A percentile compares a stretch with the other conserved stretches of the same genome.
phyloP scores from a whole-genome alignment of 1,140 invertebrate species.

The Asbolus verrucosus region DNA sequence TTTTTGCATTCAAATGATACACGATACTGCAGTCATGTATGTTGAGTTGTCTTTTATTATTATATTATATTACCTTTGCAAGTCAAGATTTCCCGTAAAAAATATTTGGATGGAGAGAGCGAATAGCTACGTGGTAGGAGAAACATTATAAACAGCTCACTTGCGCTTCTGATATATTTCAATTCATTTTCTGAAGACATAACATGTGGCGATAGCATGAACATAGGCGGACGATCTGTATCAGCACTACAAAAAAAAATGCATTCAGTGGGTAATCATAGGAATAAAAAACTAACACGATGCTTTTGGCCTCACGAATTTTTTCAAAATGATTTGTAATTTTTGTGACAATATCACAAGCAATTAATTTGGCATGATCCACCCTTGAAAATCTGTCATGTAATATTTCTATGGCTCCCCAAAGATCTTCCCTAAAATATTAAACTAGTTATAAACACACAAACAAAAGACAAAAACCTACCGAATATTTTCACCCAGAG shows the following conservation, averaged over 20 bases:
- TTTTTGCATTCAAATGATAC: too few species aligned
- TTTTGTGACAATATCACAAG: conserved; percentile 82
- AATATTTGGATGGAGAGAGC: conserved; percentile 78
- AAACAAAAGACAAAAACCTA: conserved; percentile 55
- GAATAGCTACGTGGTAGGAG: conserved; percentile 85
- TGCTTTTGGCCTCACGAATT: conserved; percentile 80
- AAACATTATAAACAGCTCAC: conserved; percentile 84
- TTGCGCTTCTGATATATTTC: conserved; percentile 84
- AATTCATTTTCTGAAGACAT: conserved; percentile 79
- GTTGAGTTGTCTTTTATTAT: too few species aligned
- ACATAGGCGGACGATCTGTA: conserved; percentile 74
- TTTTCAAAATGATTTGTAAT: conserved; percentile 89
- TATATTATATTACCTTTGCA: conserved; percentile 90
- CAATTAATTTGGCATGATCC: conserved; percentile 85
- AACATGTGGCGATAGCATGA: conserved; percentile 82
- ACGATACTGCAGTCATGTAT: too few species aligned
- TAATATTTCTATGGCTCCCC: conserved; percentile 82
- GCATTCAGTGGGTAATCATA: conserved; percentile 2
- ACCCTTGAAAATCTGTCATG: conserved; percentile 79
- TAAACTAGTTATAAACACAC: conserved; percentile 31
- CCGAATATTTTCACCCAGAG: conserved; percentile 66
- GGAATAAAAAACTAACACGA: conserved; percentile 72
- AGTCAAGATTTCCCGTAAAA: conserved; percentile 85
- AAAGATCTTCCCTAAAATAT: conserved; percentile 80
- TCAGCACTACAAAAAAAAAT: conserved; percentile 67